Base-by-base conservation (phyloP, 2,797 vertebrate species). In the Pseudochromis fuscus region DNA sequence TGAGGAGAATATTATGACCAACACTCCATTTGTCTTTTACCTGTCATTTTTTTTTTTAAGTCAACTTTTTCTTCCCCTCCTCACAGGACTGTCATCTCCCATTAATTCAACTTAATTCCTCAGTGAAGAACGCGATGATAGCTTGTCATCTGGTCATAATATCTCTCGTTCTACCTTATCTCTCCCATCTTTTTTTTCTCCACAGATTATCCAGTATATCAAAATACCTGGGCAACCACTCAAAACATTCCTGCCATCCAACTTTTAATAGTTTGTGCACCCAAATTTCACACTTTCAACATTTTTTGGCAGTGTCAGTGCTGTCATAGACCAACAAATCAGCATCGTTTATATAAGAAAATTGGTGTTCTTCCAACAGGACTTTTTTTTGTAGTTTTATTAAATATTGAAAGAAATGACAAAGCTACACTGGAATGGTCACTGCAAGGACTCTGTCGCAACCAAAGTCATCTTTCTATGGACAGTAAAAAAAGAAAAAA, bases 41-140 rank as follows among this genome's bases (percentile, higher is more conserved):
- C 2, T 52, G 24, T 42, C 5, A 15, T 56, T 49, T 35, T 33
- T 24, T 13, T 50, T 42, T 52, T 59, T 44, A 63, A 55, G 4
- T 65, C 15, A 40, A 63, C 19, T 58, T 63, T 50, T 30, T 21
- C 23, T 45, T 50, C 2, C 23, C n/a, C 30, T 61, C 68, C 46
- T 65, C 33, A n/a, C 60, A 46, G 13, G 61, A 46, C 49, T 75
- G 68, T 81, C 48, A 75, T 77, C 77, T 76, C 73, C 77, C 65
- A 69, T 44, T 13, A 45, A 73, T 66, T 61, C 21, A 15, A 59
- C 57, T 50, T 45, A 63, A 78, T 57, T 69, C 27, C 58, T 69
- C 52, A 65, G 50, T 16, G 27, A 35, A 35, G 19, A 50, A 55
- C 9, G 23, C 3, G 4, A 46, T 42, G 19, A 72, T 37, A 16